phyloP scores from a whole-genome alignment of 2,797 vertebrate genomes.

The Oryzias sinensis region DNA sequence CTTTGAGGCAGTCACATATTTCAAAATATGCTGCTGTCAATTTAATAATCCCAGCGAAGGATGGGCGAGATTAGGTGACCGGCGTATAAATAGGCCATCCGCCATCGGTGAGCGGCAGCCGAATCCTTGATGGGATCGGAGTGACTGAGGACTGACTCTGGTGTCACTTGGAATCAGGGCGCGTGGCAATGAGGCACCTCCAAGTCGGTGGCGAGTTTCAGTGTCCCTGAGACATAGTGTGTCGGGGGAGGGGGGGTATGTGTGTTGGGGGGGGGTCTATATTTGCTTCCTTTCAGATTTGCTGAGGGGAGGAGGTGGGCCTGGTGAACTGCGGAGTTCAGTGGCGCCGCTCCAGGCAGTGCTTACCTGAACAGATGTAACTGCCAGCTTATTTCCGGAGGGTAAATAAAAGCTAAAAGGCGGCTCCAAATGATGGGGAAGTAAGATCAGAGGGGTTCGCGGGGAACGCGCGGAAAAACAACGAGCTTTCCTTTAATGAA shows the following conservation, averaged over 20 bases:
- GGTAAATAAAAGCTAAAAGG: constrained; percentile 29
- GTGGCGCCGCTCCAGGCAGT: constrained; percentile 15
- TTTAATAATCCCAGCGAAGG: constrained; percentile 60
- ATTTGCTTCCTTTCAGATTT: constrained; percentile 1
- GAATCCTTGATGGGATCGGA: constrained; percentile 67
- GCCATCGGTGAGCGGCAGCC: constrained; percentile 55
- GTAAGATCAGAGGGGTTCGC: constrained; percentile 5
- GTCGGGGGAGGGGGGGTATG: constrained; percentile 11
- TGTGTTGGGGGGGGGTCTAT: constrained; percentile 5
- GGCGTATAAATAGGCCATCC: constrained; percentile 65
- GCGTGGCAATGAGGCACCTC: constrained; percentile 51
- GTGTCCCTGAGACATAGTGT: constrained; percentile 29
- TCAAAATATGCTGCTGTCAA: constrained; percentile 74
- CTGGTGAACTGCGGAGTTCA: not conserved
- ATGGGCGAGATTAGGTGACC: constrained; percentile 64
- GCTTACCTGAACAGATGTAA: constrained; percentile 57
- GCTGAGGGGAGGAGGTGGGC: constrained; percentile 9
- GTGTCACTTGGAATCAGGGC: constrained; percentile 67
- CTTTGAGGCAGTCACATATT: constrained; percentile 52
- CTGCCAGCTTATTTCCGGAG: constrained; percentile 35
- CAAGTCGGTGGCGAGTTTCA: constrained; percentile 38
- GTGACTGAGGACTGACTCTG: constrained; percentile 72
- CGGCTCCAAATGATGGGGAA: too few species aligned
- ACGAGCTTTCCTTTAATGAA: constrained; percentile 30
- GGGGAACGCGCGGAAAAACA: constrained; percentile 31